Percentiles rank a stretch among this genome's conserved stretches.
Conservation (phyloP, 2,888 invertebrate species). For the Clunio marinus region DNA sequence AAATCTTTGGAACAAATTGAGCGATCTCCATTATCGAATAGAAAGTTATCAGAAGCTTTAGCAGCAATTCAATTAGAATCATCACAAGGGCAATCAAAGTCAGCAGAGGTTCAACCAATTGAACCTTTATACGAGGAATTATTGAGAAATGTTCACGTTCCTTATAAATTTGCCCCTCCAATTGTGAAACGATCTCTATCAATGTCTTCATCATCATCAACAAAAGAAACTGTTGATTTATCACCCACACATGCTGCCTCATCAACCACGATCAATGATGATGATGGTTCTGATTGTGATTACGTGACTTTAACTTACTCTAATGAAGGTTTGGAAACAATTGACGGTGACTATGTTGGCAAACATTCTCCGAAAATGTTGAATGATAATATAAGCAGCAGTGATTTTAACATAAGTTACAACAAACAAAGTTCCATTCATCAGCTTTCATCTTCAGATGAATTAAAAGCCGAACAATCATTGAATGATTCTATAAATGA, state of each 20-base stretch:
- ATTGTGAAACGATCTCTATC: constrained; percentile 28
- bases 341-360: constrained; percentile 42
- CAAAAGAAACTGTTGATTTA: not conserved
- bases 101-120: not conserved
- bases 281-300: constrained; percentile 47
- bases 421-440: constrained; percentile 15
- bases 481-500: not conserved
- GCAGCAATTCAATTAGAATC: not conserved
- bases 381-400: not conserved
- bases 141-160: constrained; percentile 51
- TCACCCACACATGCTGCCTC: not conserved
- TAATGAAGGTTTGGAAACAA: constrained; percentile 45
- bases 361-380: not conserved
- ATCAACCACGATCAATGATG: constrained; percentile 10
- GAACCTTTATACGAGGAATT: constrained; percentile 51
- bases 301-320: constrained; percentile 50
- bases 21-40: constrained; percentile 12
- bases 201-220: constrained; percentile 27
- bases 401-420: constrained; percentile 12
- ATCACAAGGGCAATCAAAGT: not conserved
- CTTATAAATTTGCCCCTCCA: constrained; percentile 51
- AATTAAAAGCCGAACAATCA: constrained; percentile 4
- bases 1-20: constrained; percentile 32
- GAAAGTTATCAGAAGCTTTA: constrained; percentile 21
- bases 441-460: constrained; percentile 25